Evolutionary conservation across 2,888 invertebrate species (phyloP), one percentile per base, ranked within the genome.

Genomic region (Phyllotreta striolata): DNA sequence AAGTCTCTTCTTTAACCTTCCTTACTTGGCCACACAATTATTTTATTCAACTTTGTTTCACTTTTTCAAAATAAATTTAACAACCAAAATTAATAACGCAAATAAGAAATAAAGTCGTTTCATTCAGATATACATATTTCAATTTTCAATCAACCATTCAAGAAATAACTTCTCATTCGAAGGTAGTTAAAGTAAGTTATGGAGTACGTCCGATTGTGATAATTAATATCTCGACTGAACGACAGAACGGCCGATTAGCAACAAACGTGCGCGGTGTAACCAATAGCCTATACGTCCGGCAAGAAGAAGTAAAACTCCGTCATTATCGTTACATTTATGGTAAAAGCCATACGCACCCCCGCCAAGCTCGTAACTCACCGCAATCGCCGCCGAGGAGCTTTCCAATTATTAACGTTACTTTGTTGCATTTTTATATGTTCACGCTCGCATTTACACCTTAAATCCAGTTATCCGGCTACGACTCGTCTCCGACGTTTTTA

Each of bases 331-430:
- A 52, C 63, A 64, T 66, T 68, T 64, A 68, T 63, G 60, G 62
- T 55, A 54, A 54, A 61, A 43, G 57, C 47, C 41, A 55, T 47
- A 66, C 62, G 69, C 69, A 69, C 69, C 69, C 67, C 69, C 69
- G 54, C 56, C 65, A 65, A 56, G 55, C 56, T 43, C 49, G 47
- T 43, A 52, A 60, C 44, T 60, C 38, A 60, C 43, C 58, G 58
- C 64, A 64, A 69, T 68, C 64, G 72, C 54, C 73, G 66, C 67
- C 71, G 72, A 72, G 73, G 69, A 68, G 63, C 67, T 70, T 69
- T 69, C 68, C 70, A 70, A 66, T 72, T 70, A 70, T 73, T 73
- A 73, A 69, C 68, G 72, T 69, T 67, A 74, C 74, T 73, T 72
- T 71, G 74, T 75, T 72, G 74, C 74, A 73, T 68, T 71, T 73